Conservation (phyloP, 2,113 vertebrate genomes). For the Megatriorchis doriae region DNA sequence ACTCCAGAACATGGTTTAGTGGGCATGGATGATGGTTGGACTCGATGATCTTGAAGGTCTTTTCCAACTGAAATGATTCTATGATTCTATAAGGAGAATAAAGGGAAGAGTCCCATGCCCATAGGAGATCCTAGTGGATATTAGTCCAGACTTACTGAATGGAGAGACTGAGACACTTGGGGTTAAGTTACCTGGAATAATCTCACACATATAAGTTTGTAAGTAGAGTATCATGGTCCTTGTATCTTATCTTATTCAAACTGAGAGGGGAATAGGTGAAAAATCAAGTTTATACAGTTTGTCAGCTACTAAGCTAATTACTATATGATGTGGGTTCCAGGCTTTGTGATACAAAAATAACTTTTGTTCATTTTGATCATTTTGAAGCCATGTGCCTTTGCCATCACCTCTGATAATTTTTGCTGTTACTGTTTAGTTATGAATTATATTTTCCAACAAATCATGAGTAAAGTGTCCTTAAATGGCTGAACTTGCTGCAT, state of each 20-base stretch:
- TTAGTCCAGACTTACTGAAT: not conserved
- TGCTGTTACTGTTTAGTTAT: not conserved
- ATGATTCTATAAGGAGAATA: not conserved
- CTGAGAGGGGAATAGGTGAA: not conserved
- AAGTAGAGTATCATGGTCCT: not conserved
- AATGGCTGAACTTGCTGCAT: not conserved
- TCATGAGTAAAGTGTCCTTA: not conserved
- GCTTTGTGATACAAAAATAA: not conserved
- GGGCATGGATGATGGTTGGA: too few relatives aligned
- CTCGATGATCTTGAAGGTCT: too few relatives aligned
- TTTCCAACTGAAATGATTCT: too few relatives aligned
- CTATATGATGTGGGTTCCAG: not conserved
- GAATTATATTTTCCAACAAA: not conserved
- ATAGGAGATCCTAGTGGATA: not conserved
- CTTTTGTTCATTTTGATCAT: not conserved
- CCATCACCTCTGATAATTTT: not conserved
- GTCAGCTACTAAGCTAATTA: not conserved
- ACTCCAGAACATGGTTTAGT: too few relatives aligned
- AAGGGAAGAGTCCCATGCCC: not conserved
- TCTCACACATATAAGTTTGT: not conserved
- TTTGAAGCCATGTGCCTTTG: not conserved
- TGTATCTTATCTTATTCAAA: not conserved
- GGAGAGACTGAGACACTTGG: not conserved
- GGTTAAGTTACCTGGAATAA: not conserved
- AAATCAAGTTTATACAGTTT: not conserved